Percentiles rank a stretch among this genome's conserved stretches.
phyloP scores from a whole-genome alignment of 2,113 vertebrate genomes.

The Eublepharis macularius region DNA sequence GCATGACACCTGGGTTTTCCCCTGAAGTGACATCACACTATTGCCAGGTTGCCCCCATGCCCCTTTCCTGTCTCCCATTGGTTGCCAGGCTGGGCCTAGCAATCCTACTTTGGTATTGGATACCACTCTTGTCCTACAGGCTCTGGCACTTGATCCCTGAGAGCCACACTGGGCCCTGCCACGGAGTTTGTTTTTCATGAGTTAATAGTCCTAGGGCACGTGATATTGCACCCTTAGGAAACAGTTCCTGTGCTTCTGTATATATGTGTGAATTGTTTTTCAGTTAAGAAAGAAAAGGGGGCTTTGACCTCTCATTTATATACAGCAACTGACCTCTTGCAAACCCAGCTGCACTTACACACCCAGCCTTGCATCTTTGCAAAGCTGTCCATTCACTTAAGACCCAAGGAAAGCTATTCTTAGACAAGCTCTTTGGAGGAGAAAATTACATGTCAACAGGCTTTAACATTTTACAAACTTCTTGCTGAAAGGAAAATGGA shows the following conservation, averaged over 20 bases:
- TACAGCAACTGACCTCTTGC: slow-evolving; percentile 48
- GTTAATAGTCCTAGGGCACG: neutral
- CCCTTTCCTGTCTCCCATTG: no score
- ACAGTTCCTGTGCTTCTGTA: neutral
- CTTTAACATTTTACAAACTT: slow-evolving; percentile 45
- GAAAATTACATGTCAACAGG: slow-evolving; percentile 12
- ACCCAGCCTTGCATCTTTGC: slow-evolving; percentile 28
- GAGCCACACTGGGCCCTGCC: neutral
- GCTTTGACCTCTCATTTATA: slow-evolving; percentile 35
- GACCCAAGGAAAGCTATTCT: slow-evolving; percentile 24
- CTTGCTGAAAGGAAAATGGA: slow-evolving; percentile 1
- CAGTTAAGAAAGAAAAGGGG: slow-evolving; percentile 9
- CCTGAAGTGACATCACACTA: no score
- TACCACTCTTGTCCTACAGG: no score
- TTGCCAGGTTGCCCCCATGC: no score
- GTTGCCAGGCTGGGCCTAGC: no score
- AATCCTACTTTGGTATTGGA: no score
- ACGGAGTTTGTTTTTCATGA: neutral
- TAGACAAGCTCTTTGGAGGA: slow-evolving; percentile 17
- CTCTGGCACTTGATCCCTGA: neutral
- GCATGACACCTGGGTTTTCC: no score
- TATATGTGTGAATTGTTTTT: neutral
- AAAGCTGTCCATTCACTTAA: slow-evolving; percentile 50
- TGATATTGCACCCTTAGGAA: neutral
- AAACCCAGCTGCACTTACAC: slow-evolving; percentile 31